These are phyloP conservation scores for Harlomillsia oculata DNA, from an alignment of 1,140 invertebrate genomes.

Conservation along the genomic window DNA sequence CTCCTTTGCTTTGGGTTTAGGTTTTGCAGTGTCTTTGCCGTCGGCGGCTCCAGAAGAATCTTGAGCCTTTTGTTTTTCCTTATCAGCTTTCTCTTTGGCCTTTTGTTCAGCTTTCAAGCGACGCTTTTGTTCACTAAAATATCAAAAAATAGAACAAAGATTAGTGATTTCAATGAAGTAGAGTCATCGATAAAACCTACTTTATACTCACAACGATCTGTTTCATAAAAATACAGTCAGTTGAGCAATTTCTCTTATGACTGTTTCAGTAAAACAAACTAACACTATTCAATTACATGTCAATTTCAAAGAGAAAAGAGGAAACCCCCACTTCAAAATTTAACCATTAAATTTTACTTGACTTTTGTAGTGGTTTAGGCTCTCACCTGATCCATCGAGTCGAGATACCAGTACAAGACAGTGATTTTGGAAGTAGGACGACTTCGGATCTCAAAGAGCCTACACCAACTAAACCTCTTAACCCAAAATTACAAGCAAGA, in stretches of 20 bases:
- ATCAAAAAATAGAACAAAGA: constrained; percentile 17
- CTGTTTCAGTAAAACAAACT: neutral
- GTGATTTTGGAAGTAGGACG: too few relatives aligned
- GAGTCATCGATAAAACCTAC: neutral
- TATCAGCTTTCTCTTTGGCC: constrained; percentile 83
- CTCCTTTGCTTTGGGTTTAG: constrained; percentile 41
- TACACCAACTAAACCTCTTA: too few relatives aligned
- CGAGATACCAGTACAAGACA: too few relatives aligned
- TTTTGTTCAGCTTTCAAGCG: constrained; percentile 85
- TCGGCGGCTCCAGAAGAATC: constrained; percentile 36
- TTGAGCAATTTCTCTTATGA: neutral
- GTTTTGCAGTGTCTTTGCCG: constrained; percentile 47
- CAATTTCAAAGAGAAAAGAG: too few relatives aligned
- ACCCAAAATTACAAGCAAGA: too few relatives aligned
- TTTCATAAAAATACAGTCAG: neutral
- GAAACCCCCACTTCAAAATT: too few relatives aligned
- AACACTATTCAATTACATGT: too few relatives aligned
- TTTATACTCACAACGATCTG: neutral
- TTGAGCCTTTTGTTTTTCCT: constrained; percentile 47
- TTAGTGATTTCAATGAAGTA: neutral
- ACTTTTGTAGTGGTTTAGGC: too few relatives aligned
- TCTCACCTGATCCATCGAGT: too few relatives aligned
- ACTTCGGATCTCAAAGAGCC: too few relatives aligned
- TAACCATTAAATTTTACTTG: too few relatives aligned
- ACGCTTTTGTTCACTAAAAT: constrained; percentile 77